These are phyloP conservation scores for Panthera uncia DNA, from an alignment of 2,113 vertebrate species.

Conservation along the genomic window DNA sequence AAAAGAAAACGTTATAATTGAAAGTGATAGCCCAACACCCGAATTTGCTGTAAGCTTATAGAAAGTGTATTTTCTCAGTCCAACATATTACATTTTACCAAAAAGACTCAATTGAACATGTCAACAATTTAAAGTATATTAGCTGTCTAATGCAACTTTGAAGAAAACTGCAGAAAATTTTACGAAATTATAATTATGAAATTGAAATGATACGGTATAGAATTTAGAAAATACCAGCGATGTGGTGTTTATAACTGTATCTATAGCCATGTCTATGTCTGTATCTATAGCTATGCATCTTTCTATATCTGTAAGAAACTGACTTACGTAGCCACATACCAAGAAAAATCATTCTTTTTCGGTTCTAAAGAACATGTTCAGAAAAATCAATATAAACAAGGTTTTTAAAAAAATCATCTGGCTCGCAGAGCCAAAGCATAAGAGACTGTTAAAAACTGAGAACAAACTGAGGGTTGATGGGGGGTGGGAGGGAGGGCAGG, in stretches of 20 bases:
- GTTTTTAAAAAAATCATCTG: background rate
- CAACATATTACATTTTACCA: background rate
- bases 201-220: background rate
- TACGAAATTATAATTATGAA: background rate
- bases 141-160: background rate
- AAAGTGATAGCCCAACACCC: background rate
- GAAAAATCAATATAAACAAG: background rate
- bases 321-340: background rate
- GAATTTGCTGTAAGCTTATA: background rate
- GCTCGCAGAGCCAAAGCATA: too few relatives aligned
- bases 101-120: background rate
- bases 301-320: background rate
- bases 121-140: background rate
- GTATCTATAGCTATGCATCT: background rate
- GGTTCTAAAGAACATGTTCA: background rate
- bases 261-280: background rate
- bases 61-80: background rate
- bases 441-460: too few relatives aligned
- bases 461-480: too few relatives aligned
- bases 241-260: background rate
- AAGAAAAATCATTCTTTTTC: background rate
- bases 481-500: too few relatives aligned
- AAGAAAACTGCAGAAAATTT: background rate
- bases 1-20: background rate
- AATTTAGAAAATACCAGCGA: background rate